phyloP scores from a whole-genome alignment of 2,113 vertebrate genomes.

The Diphyllodes magnificus region DNA sequence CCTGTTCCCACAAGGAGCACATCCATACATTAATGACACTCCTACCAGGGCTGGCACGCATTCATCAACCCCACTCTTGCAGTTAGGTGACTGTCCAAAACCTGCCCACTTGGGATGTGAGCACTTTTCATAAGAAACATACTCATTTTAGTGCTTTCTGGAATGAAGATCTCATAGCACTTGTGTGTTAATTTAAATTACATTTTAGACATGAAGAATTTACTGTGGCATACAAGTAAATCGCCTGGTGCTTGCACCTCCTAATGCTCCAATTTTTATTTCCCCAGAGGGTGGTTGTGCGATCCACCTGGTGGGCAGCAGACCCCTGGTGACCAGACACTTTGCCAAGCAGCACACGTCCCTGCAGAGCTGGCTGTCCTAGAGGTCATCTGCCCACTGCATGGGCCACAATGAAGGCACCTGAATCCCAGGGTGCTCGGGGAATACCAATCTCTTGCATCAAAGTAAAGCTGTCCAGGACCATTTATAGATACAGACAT shows the following conservation, averaged over 20 bases:
- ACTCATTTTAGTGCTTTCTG: neutral
- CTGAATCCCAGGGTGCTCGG: neutral
- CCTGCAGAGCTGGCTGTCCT: neutral
- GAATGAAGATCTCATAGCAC: neutral
- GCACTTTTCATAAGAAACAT: fast-evolving
- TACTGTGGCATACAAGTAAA: fast-evolving
- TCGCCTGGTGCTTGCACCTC: neutral
- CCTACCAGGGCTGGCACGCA: no score
- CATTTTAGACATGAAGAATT: neutral
- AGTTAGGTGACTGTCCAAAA: neutral
- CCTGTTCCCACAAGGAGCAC: no score
- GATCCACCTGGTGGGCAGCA: fast-evolving
- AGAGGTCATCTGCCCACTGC: fast-evolving
- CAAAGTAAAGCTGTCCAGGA: neutral
- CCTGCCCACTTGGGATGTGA: neutral
- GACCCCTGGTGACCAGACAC: no score
- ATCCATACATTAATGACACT: fast-evolving
- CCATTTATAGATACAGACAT: fast-evolving
- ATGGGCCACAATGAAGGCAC: fast-evolving
- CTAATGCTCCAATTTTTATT: neutral
- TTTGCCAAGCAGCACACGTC: fast-evolving
- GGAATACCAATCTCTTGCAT: fast-evolving
- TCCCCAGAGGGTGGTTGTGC: neutral
- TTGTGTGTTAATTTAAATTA: neutral
- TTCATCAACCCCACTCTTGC: neutral